Conservation (phyloP, 2,888 invertebrate genomes). For the Syrphus vitripennis region DNA sequence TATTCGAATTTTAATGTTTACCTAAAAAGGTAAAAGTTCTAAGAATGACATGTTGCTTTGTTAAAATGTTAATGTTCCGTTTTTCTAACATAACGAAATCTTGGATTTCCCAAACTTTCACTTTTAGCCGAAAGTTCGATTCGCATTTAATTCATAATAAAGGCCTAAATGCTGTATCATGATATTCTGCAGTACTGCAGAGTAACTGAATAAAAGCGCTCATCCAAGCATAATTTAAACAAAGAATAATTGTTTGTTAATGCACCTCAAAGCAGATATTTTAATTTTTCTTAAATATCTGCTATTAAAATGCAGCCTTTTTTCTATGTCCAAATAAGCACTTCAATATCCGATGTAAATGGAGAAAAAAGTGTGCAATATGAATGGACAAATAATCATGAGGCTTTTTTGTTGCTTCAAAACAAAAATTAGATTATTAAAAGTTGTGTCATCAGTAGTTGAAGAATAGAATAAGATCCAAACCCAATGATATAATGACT, state of each 20-base stretch:
- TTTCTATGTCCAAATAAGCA: slow-evolving; percentile 54
- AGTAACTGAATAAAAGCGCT: no score
- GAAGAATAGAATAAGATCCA: background rate
- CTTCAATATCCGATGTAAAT: background rate
- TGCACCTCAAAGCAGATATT: slow-evolving; percentile 47
- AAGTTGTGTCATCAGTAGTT: slow-evolving; percentile 7
- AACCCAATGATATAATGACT: slow-evolving; percentile 14
- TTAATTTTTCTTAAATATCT: background rate
- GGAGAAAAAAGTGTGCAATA: slow-evolving; percentile 42
- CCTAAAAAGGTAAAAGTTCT: no score
- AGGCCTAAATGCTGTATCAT: no score
- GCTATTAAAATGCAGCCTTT: slow-evolving; percentile 47
- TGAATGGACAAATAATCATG: slow-evolving; percentile 19
- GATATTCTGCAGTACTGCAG: no score
- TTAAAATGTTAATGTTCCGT: no score
- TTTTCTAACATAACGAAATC: no score
- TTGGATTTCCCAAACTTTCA: no score
- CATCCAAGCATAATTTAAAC: no score
- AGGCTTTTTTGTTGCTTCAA: background rate
- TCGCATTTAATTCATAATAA: no score
- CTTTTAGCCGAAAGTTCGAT: no score
- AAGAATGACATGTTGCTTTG: no score
- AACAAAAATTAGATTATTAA: background rate
- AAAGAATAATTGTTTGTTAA: slow-evolving; percentile 4
- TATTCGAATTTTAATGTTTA: no score